Evolutionary conservation across 1,140 invertebrate species (phyloP).

Genomic region (Hylyphantes graminicola): DNA sequence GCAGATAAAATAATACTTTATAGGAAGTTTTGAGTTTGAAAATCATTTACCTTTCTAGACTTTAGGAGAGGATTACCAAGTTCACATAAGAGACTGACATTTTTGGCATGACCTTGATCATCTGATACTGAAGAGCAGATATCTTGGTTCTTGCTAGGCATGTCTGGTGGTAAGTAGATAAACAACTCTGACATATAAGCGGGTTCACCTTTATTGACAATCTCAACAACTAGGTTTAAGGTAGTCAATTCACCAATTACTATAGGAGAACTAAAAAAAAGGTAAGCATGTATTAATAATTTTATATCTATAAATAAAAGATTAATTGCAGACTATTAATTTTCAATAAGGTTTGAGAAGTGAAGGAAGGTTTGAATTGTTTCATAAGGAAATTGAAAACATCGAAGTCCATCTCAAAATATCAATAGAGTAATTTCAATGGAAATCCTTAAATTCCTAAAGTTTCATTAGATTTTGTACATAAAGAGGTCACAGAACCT

Average conservation of each 20-base stretch:
- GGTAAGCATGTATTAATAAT: too few relatives aligned
- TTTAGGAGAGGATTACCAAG: slow-evolving; percentile 40
- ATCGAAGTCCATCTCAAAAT: too few relatives aligned
- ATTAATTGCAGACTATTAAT: too few relatives aligned
- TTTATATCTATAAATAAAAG: too few relatives aligned
- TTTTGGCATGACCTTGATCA: slow-evolving; percentile 32
- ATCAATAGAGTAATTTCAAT: too few relatives aligned
- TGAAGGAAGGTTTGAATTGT: too few relatives aligned
- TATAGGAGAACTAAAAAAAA: background rate
- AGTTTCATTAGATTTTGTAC: too few relatives aligned
- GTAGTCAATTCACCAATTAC: slow-evolving; percentile 28
- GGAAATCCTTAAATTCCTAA: too few relatives aligned
- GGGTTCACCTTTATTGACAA: slow-evolving; percentile 44
- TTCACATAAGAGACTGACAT: slow-evolving; percentile 48
- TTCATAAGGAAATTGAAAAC: too few relatives aligned
- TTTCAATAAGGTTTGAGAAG: too few relatives aligned
- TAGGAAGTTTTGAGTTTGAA: background rate
- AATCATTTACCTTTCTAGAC: slow-evolving; percentile 31
- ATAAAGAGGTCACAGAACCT: too few relatives aligned
- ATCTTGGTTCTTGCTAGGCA: slow-evolving; percentile 46
- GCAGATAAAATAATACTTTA: too few relatives aligned
- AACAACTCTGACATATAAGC: slow-evolving; percentile 47
- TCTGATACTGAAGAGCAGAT: slow-evolving; percentile 27
- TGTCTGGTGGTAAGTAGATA: slow-evolving; percentile 49
- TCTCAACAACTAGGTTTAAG: slow-evolving; percentile 21